phyloP scores from a whole-genome alignment of 2,888 invertebrate species.

The Mythimna loreyi region DNA sequence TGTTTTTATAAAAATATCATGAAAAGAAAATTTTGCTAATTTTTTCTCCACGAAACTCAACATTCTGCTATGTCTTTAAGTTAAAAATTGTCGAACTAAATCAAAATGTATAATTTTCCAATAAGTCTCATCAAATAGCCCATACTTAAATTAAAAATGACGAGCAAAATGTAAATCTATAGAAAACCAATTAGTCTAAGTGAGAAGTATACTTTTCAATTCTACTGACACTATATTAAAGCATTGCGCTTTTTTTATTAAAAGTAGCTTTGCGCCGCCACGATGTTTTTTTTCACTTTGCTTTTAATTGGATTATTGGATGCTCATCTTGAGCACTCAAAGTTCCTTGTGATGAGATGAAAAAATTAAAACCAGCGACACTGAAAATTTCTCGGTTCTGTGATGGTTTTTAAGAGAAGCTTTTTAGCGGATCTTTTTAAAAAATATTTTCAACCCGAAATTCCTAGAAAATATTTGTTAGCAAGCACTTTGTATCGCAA shows the following conservation, averaged over 20 bases:
- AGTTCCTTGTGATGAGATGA: slow-evolving; percentile 29
- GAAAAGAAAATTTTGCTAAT: too few species aligned
- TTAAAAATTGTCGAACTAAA: not conserved
- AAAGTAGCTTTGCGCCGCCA: slow-evolving; percentile 70
- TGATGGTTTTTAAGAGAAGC: not conserved
- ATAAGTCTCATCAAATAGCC: not conserved
- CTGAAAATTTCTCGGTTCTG: not conserved
- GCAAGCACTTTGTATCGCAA: not conserved
- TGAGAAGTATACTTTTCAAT: slow-evolving; percentile 77
- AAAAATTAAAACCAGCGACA: slow-evolving; percentile 7
- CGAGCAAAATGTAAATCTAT: slow-evolving; percentile 52
- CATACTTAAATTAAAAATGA: slow-evolving; percentile 42
- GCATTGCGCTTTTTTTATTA: slow-evolving; percentile 70
- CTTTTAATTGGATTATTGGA: slow-evolving; percentile 73
- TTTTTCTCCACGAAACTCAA: not conserved
- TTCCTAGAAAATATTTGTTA: not conserved
- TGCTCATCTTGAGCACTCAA: slow-evolving; percentile 41
- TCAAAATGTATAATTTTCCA: not conserved
- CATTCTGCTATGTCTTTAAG: not conserved
- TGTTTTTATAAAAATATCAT: not conserved
- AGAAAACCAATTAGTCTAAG: slow-evolving; percentile 71
- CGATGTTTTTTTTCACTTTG: slow-evolving; percentile 53
- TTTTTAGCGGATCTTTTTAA: not conserved
- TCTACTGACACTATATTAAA: slow-evolving; percentile 65
- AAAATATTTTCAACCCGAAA: too few species aligned